phyloP scores from a whole-genome alignment of 2,888 invertebrate genomes.

The Hyppa rectilinea region DNA sequence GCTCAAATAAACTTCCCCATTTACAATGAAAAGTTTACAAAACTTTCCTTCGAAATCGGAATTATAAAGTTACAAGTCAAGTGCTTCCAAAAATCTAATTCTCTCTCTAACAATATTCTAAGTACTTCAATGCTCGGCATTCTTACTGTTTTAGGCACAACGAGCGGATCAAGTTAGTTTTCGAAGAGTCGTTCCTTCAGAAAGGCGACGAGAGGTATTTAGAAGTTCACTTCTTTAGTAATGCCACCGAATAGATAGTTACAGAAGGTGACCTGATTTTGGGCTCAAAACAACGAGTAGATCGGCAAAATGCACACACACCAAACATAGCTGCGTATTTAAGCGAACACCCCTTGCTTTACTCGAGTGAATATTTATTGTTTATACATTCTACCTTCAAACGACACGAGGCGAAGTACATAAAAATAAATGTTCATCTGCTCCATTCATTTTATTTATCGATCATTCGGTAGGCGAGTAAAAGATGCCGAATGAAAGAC shows the following conservation, averaged over 20 bases:
- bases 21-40: constrained; percentile 29
- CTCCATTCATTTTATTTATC: not conserved
- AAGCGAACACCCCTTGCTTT: not conserved
- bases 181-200: constrained; percentile 95
- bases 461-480: not conserved
- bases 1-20: constrained; percentile 30
- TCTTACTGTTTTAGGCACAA: constrained; percentile 91
- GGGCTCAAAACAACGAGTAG: not conserved
- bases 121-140: constrained; percentile 30
- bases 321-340: no score
- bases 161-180: constrained; percentile 94
- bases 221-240: constrained; percentile 44
- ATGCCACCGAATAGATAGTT: not conserved
- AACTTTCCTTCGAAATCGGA: constrained; percentile 13
- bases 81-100: constrained; percentile 39
- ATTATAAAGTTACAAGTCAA: constrained; percentile 46
- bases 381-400: not conserved
- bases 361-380: not conserved
- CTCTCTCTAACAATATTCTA: constrained; percentile 29
- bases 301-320: not conserved
- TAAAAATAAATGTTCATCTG: not conserved
- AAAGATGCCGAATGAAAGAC: not conserved
- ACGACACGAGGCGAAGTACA: not conserved
- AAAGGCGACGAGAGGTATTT: constrained; percentile 94
- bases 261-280: constrained; percentile 25